phyloP scores from a whole-genome alignment of 1,140 invertebrate species.

The Bombus superbus region DNA sequence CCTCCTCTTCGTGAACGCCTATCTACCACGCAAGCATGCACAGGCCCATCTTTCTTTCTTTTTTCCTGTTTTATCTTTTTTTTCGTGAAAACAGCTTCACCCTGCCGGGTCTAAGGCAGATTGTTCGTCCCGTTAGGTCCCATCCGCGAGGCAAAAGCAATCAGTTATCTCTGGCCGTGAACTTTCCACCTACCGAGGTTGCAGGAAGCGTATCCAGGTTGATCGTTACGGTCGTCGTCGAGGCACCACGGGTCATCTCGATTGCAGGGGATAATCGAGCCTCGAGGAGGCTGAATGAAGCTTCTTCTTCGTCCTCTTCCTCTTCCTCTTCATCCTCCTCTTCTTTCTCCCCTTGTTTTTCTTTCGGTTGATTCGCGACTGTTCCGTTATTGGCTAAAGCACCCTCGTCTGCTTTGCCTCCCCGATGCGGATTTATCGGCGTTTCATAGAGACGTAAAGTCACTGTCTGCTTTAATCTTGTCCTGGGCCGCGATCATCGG shows the following conservation, averaged over 20 bases:
- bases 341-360: neutral
- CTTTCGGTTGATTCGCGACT: neutral
- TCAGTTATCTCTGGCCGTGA: conserved; percentile 63
- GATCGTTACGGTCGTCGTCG: conserved; percentile 65
- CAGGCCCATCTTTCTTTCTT: neutral
- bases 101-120: conserved; percentile 44
- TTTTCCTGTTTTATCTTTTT: neutral
- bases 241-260: conserved; percentile 62
- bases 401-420: conserved; percentile 9
- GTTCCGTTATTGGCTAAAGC: conserved; percentile 18
- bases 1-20: neutral
- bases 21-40: neutral
- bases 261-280: conserved; percentile 65
- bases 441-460: conserved; percentile 64
- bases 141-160: conserved; percentile 67
- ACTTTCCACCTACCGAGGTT: conserved; percentile 58
- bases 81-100: conserved; percentile 44
- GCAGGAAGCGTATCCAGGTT: conserved; percentile 58
- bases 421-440: conserved; percentile 51
- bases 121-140: conserved; percentile 66
- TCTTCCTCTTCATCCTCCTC: neutral
- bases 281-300: conserved; percentile 56
- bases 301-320: conserved; percentile 18
- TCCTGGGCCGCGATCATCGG: conserved; percentile 27
- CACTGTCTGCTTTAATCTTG: conserved; percentile 32